Base-by-base conservation (phyloP, 2,797 vertebrate species). In the Salmo trutta region DNA sequence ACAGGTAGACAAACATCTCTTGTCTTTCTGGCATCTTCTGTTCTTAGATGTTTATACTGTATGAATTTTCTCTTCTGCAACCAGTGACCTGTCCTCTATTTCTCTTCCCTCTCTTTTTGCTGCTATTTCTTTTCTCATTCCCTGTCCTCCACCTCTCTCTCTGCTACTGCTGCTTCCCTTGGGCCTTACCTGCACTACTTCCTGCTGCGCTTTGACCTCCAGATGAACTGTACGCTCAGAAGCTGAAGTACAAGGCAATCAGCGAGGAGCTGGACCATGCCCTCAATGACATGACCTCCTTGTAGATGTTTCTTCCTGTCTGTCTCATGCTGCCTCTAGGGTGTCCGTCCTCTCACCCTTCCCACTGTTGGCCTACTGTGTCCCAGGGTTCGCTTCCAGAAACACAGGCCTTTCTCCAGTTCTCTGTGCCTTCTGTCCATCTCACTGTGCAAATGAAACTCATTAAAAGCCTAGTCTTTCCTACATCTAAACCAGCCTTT, bases 181-280 rank as follows among this genome's bases (percentile, higher is more conserved):
- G 85, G 33, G 84, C 78, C 89, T 91, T 91, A 88, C 88, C 86
- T 87, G 80, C 83, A 64, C 82, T 70, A 78, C 89, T 77, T 84
- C 75, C 87, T 83, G 83, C 85, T 76, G 88, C 87, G 89, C 89
- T 89, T 41, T 71, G 53, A 81, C 86, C 83, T 88, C 51, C 90
- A 98, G 97, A 98, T 2, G 95, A 98, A 91, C 91, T 99, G 41
- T 97, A 97, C 2, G 94, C 96, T 91, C 96, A 97, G 95, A 98
- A 98, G 94, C 95, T 98, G 88, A 98, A 98, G 93, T 96, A 97
- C 95, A 98, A 97, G 90, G 96, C 96, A 54, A 96, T 97, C 95
- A 98, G 96, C 1, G 95, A 98, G 92, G 96, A 97, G 95, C 94
- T 97, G 83, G 97, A 96, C 94, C 97, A 96, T 91, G 96, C 97